Base-by-base conservation (phyloP, 2,888 invertebrate species). In the Macrophya annulata region DNA sequence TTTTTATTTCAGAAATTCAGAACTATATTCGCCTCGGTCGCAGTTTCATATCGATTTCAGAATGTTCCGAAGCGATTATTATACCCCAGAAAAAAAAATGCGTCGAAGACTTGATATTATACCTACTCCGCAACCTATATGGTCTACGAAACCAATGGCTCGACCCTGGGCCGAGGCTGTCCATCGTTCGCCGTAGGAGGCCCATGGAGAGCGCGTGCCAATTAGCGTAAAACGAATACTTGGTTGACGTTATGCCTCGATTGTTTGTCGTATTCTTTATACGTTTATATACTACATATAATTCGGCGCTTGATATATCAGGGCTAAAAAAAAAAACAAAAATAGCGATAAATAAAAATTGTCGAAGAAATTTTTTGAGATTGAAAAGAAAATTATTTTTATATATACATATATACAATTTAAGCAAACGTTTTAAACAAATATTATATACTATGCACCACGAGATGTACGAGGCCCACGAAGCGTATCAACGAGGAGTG, bases 181-280 rank as follows among this genome's bases (percentile, higher is more conserved):
- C 77, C 77, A 48, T 77, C 77, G 77, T n/a, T 62, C 62, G 51
- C 62, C 59, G 62, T 81, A 62, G 43, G 59, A 59, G 59, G 62
- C 25, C 12, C 37, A 62, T 62, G 15, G 48, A 40, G 81, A 40
- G 62, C 81, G 81, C 62, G 81, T 81, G 81, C 81, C 81, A 81
- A 81, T 81, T 81, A 81, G 81, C 81, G 59, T 59, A 31, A 62
- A 81, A 43, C 59, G 37, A 81, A 76, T 76, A 76, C 76, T 76
- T 25, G 76, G 76, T 76, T 51, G 31, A 81, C 51, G 51, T 40
- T 81, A 25, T 40, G 48, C 12, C 12, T n/a, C 62, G 51, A 40
- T 77, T 77, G 51, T 77, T 77, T 77, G 51, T 55, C 77, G 48
- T 55, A 77, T 51, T 77, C 31, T 77, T 55, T 37, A 77, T 37